phyloP scores from a whole-genome alignment of 2,797 vertebrate genomes.

The Cebuella pygmaea region DNA sequence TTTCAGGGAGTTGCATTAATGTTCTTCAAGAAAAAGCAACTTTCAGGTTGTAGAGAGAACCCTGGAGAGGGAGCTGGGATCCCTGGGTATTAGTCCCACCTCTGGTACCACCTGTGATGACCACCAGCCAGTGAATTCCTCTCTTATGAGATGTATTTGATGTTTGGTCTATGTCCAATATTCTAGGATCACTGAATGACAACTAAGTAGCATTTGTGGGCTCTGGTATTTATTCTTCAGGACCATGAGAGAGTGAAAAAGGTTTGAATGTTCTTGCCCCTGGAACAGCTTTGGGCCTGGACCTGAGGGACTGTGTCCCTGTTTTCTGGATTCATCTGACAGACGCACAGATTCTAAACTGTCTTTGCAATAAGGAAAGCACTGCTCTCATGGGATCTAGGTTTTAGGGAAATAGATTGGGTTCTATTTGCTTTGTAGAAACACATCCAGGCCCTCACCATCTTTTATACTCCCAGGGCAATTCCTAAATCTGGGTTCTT shows the following conservation, averaged over 20 bases:
- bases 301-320: background rate
- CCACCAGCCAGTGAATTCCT: background rate
- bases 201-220: background rate
- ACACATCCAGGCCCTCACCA: background rate
- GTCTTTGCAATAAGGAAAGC: background rate
- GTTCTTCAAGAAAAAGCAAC: background rate
- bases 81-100: background rate
- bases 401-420: background rate
- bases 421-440: slow-evolving; percentile 20
- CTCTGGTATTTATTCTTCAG: background rate
- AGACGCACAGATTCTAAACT: background rate
- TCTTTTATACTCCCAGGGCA: background rate
- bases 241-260: background rate
- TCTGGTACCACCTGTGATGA: background rate
- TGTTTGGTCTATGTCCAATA: background rate
- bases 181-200: background rate
- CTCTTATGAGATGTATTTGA: background rate
- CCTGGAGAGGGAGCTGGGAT: background rate
- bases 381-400: background rate
- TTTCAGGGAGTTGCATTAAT: slow-evolving; percentile 17
- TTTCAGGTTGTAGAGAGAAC: background rate
- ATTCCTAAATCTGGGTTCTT: background rate
- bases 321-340: background rate
- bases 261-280: background rate
- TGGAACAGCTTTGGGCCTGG: background rate